Evolutionary conservation across 2,797 vertebrate genomes (phyloP), one percentile per base, ranked within the genome.

Genomic region (Poeciliopsis presidionis): DNA sequence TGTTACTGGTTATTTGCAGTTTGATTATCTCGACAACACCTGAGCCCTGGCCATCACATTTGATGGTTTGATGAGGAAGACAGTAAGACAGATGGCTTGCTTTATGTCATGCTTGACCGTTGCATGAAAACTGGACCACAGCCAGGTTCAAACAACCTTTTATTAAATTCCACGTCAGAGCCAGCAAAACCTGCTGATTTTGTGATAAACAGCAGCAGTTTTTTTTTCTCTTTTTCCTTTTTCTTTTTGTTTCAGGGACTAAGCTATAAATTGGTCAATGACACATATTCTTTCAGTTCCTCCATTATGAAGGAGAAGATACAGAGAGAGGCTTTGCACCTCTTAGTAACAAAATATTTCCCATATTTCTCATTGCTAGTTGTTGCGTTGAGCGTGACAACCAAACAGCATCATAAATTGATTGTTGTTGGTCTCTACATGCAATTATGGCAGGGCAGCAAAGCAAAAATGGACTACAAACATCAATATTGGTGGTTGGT

Each of bases 1-100:
- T 33, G 45, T 88, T 92, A 93, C 89, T 89, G 85, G 93, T 92
- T 91, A 90, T 85, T 88, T 82, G 79, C 81, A 76, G 85, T 88
- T 87, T 87, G 88, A 88, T 89, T 82, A 75, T 76, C 79, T 90
- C 87, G 88, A 55, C 41, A 73, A 72, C 78, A 57, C 80, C 79
- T 77, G 75, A 91, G 82, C 76, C 76, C 63, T 79, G 75, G 49
- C 53, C 53, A 57, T 65, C 57, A 12, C 20, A n/a, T 33, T 73
- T 65, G 74, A 74, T 78, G 73, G 67, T 73, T 61, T 75, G 45
- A 49, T 25, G 16, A 4, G 61, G 22, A 22, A 65, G 14, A 13
- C 25, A 47, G 13, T 14, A 6, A n/a, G 51, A 53, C 22, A 53
- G 8, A 57, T 4, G 20, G 28, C 70, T 70, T 86, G 77, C 3